phyloP scores from a whole-genome alignment of 2,113 vertebrate genomes.

The Tyto alba region DNA sequence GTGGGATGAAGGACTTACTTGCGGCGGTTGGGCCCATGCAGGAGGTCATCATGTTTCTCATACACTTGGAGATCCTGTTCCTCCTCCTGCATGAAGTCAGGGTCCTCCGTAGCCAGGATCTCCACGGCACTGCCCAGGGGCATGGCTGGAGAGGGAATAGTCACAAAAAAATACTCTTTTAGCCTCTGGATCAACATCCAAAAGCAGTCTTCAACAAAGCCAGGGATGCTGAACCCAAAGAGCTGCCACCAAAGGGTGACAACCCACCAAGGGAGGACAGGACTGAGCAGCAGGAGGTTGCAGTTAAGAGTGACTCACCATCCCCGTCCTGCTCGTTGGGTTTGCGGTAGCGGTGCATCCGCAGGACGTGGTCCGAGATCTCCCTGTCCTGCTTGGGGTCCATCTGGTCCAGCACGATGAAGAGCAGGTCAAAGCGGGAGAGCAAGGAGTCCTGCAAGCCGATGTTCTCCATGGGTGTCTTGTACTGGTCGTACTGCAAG shows the following conservation, averaged over 20 bases:
- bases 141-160: constrained; percentile 70
- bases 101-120: constrained; percentile 88
- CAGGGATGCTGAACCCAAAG: neutral
- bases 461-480: constrained; percentile 99
- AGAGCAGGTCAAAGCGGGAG: constrained; percentile 95
- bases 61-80: constrained; percentile 91
- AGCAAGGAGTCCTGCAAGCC: constrained; percentile 96
- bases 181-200: neutral
- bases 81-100: constrained; percentile 75
- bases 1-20: constrained; percentile 67
- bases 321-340: constrained; percentile 90
- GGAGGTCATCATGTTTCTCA: constrained; percentile 91
- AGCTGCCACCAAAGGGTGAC: neutral
- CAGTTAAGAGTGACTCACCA: constrained; percentile 72
- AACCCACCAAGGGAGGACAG: neutral
- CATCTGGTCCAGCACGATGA: constrained; percentile 97
- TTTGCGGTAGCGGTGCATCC: constrained; percentile 94
- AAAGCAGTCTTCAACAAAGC: neutral
- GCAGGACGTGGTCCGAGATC: constrained; percentile 92
- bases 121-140: constrained; percentile 87
- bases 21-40: constrained; percentile 85
- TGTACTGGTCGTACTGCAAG: constrained; percentile 94
- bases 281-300: neutral
- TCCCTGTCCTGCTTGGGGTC: constrained; percentile 92
- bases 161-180: neutral